Conservation (phyloP, 2,888 invertebrate genomes). For the Drosophila crucigera region DNA sequence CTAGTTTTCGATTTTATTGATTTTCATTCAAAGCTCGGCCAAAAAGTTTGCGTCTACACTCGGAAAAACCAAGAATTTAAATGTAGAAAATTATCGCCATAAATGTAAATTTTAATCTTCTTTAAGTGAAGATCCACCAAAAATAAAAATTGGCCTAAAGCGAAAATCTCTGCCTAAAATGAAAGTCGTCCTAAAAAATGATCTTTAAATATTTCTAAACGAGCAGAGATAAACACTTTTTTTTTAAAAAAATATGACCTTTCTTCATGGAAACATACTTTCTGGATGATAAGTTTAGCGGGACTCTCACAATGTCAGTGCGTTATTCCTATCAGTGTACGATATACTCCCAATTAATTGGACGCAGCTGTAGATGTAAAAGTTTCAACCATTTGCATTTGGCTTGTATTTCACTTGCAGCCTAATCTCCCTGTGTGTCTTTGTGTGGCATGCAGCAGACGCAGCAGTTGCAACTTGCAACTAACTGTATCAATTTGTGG, state of each 20-base stretch:
- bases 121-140: too few species aligned
- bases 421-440: slow-evolving; percentile 9
- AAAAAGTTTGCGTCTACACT: slow-evolving; percentile 44
- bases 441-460: slow-evolving; percentile 10
- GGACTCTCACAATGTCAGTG: not conserved
- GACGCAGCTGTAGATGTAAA: slow-evolving; percentile 35
- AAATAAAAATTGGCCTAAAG: too few species aligned
- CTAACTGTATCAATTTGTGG: not conserved
- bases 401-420: not conserved
- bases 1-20: slow-evolving; percentile 79
- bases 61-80: not conserved
- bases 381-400: slow-evolving; percentile 45
- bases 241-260: too few species aligned
- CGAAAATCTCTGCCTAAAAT: too few species aligned
- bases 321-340: not conserved
- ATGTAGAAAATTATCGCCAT: too few species aligned
- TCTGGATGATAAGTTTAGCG: not conserved
- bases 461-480: slow-evolving; percentile 7
- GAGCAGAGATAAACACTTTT: too few species aligned
- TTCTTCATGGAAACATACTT: not conserved
- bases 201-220: too few species aligned
- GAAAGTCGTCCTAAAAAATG: too few species aligned
- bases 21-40: slow-evolving; percentile 67
- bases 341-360: slow-evolving; percentile 50
- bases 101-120: too few species aligned